A percentile compares a stretch with the other conserved stretches of the same genome.
Conservation (phyloP, 2,888 invertebrate genomes). For the Lacanobia oleracea region DNA sequence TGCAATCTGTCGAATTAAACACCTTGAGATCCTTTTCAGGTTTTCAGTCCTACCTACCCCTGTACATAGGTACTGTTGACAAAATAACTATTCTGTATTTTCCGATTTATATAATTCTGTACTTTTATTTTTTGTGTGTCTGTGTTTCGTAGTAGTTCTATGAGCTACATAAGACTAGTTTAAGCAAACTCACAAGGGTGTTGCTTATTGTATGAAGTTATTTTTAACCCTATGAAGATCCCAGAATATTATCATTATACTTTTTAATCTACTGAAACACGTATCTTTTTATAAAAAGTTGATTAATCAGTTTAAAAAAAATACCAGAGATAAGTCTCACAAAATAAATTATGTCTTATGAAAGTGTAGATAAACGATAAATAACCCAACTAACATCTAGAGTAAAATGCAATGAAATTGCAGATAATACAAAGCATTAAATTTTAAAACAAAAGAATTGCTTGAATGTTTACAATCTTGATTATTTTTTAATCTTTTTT, state of each 20-base stretch:
- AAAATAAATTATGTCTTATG: conserved; percentile 25
- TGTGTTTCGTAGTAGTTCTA: too few relatives aligned
- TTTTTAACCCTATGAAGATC: background rate
- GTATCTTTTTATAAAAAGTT: conserved; percentile 1
- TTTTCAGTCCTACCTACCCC: too few relatives aligned
- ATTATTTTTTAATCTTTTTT: background rate
- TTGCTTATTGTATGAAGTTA: background rate
- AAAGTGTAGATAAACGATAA: conserved; percentile 36
- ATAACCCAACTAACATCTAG: conserved; percentile 49
- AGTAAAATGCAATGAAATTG: conserved; percentile 37
- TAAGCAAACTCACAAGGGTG: too few relatives aligned
- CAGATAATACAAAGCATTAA: conserved; percentile 28
- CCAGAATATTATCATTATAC: background rate
- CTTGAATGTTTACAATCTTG: background rate
- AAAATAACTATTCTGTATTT: too few relatives aligned
- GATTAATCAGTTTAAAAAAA: conserved; percentile 16
- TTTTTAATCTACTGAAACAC: background rate
- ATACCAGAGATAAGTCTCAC: background rate
- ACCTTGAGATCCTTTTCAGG: too few relatives aligned
- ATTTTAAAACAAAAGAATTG: conserved; percentile 35
- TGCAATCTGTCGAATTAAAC: too few relatives aligned
- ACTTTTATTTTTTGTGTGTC: too few relatives aligned
- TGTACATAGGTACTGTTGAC: too few relatives aligned
- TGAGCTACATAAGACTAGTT: too few relatives aligned
- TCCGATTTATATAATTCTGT: too few relatives aligned